Conservation (phyloP, 2,113 vertebrate genomes). For the Lepus europaeus region DNA sequence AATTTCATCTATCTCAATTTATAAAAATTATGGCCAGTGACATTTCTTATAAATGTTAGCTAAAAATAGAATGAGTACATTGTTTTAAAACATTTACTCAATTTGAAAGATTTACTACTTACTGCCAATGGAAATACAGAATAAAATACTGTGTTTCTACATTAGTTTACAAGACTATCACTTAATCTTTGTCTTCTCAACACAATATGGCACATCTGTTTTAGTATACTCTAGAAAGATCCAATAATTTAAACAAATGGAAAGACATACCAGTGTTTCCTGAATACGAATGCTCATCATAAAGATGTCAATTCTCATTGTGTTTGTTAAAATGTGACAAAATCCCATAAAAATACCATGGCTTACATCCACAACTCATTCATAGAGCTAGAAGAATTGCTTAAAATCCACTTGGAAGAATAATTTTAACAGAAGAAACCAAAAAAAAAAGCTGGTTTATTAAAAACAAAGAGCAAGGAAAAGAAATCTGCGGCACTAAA, state of each 20-base stretch:
- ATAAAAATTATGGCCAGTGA: background rate
- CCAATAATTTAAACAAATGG: constrained; percentile 21
- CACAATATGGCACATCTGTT: background rate
- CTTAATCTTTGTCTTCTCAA: background rate
- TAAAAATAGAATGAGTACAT: background rate
- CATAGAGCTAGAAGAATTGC: background rate
- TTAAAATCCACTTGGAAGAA: constrained; percentile 49
- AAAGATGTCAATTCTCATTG: constrained; percentile 14
- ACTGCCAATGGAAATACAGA: background rate
- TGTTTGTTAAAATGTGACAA: constrained; percentile 31
- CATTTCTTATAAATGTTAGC: background rate
- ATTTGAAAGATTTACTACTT: background rate
- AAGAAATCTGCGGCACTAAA: background rate
- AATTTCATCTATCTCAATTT: background rate
- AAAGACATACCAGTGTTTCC: background rate
- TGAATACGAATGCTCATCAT: background rate
- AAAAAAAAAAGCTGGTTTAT: constrained; percentile 12
- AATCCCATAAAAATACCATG: constrained; percentile 26
- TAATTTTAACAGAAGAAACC: background rate
- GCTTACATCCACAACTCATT: background rate
- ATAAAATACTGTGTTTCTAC: background rate
- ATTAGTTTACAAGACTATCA: background rate
- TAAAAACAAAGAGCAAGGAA: background rate
- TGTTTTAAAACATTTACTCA: constrained; percentile 16
- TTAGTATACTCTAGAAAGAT: background rate